These are phyloP conservation scores for Dallia pectoralis DNA, from an alignment of 2,797 vertebrate genomes.

Conservation along the genomic window DNA sequence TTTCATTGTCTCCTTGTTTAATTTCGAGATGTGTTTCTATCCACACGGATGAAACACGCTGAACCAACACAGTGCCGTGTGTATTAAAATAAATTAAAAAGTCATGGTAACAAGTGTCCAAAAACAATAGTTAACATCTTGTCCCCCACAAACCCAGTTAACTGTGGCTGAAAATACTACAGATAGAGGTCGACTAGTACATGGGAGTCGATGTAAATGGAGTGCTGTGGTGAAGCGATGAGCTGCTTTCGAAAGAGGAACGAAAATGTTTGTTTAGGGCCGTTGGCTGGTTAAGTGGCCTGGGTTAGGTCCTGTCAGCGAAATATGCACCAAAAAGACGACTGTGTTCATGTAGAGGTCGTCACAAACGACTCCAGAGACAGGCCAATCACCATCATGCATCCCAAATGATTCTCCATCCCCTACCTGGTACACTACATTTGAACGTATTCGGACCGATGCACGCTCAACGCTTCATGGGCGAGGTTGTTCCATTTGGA, in stretches of 20 bases:
- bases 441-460: too few species aligned
- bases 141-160: too few species aligned
- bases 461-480: not conserved
- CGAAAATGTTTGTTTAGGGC: not conserved
- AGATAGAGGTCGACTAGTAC: too few species aligned
- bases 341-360: conserved; percentile 19
- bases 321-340: conserved; percentile 26
- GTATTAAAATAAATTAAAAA: conserved; percentile 37
- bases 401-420: conserved; percentile 13
- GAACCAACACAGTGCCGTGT: conserved; percentile 52
- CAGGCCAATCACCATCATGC: conserved; percentile 35
- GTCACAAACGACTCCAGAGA: conserved; percentile 49
- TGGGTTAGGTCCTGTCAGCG: conserved; percentile 42
- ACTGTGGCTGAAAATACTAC: too few species aligned
- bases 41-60: conserved; percentile 50
- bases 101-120: conserved; percentile 41
- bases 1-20: conserved; percentile 67
- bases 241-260: not conserved
- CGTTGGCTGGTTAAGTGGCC: not conserved
- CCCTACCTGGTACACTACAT: not conserved
- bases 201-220: not conserved
- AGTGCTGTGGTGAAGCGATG: not conserved
- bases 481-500: not conserved
- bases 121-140: conserved; percentile 26
- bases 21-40: conserved; percentile 70